phyloP scores from a whole-genome alignment of 2,113 vertebrate genomes.

The Apodemus sylvaticus region DNA sequence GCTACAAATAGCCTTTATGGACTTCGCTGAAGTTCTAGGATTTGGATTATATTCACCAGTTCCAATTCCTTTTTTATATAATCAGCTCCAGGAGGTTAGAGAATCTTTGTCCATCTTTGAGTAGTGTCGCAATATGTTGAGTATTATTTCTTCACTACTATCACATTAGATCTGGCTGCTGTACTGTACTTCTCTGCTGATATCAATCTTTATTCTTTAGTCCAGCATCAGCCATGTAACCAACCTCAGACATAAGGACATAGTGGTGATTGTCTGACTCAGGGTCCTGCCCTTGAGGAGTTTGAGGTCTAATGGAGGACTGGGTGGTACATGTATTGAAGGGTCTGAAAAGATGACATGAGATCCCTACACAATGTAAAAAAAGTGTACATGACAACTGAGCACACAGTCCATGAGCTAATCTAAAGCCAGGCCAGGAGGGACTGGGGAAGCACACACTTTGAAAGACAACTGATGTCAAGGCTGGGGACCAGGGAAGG shows the following conservation, averaged over 20 bases:
- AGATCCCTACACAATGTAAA: too few species aligned
- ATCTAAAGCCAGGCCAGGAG: neutral
- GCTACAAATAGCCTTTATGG: neutral
- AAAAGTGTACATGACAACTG: neutral
- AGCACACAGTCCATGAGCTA: neutral
- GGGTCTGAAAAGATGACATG: neutral
- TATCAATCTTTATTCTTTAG: neutral
- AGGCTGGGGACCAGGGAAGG: neutral
- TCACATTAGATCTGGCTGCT: neutral
- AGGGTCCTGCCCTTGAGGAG: neutral
- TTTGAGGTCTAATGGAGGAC: neutral
- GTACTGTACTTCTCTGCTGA: neutral
- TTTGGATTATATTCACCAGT: neutral
- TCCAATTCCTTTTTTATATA: neutral
- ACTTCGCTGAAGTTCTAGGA: neutral
- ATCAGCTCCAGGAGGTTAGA: neutral
- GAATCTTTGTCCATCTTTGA: neutral
- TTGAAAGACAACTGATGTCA: neutral
- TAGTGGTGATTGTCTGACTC: neutral
- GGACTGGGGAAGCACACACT: too few species aligned
- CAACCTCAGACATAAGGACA: neutral
- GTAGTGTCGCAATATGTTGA: neutral
- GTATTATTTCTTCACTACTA: neutral
- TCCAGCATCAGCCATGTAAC: neutral
- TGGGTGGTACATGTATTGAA: neutral